Evolutionary conservation across 2,888 invertebrate species (phyloP).

Genomic region (Microctonus aethiopoides): DNA sequence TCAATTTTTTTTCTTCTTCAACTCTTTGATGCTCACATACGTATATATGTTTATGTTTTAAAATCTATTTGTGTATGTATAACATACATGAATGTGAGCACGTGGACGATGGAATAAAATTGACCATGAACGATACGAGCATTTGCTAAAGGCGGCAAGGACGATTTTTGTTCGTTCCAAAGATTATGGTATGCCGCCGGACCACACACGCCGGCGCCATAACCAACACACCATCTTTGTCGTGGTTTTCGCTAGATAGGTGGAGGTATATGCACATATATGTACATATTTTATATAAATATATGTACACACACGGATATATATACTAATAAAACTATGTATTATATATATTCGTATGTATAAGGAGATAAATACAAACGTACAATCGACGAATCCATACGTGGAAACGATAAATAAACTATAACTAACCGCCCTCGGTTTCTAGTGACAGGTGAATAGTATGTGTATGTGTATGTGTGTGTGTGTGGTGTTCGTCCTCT

Average conservation of each 20-base stretch:
- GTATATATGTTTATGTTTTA: too few relatives aligned
- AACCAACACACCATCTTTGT: conserved; percentile 46
- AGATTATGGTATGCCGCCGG: conserved; percentile 57
- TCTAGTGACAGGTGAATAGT: conserved; percentile 65
- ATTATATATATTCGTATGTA: not conserved
- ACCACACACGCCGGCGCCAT: conserved; percentile 66
- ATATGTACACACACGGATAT: not conserved
- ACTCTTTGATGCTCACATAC: too few relatives aligned
- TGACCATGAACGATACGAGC: conserved; percentile 32
- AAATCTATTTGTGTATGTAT: too few relatives aligned
- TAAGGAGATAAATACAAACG: not conserved
- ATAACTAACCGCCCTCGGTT: conserved; percentile 65
- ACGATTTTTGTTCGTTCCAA: conserved; percentile 57
- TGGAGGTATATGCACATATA: not conserved
- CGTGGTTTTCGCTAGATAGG: not conserved
- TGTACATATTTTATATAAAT: not conserved
- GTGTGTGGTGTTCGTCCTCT: conserved; percentile 45
- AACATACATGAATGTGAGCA: not conserved
- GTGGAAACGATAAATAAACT: conserved; percentile 66
- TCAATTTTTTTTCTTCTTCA: too few relatives aligned
- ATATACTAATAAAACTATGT: not conserved
- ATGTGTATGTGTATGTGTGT: conserved; percentile 50
- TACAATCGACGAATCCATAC: conserved; percentile 44
- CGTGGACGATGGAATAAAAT: conserved; percentile 35
- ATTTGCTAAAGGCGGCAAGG: conserved; percentile 40